Conservation (phyloP, 1,140 invertebrate genomes). For the Drosophila biarmipes region DNA sequence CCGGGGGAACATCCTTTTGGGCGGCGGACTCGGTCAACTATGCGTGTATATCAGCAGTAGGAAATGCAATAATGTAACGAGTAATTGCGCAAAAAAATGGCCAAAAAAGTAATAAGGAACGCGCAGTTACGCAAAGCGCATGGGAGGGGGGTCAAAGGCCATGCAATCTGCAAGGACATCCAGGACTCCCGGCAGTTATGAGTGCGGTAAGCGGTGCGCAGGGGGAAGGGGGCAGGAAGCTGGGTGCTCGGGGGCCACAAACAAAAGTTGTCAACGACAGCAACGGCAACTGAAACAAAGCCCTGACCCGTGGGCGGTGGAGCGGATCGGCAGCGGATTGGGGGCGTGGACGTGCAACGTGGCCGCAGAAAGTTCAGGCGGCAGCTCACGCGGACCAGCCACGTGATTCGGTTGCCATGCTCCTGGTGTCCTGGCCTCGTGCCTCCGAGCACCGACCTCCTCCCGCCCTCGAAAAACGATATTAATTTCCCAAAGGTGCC, state of each 20-base stretch:
- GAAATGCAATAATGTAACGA: conserved; percentile 82
- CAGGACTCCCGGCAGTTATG: conserved; percentile 54
- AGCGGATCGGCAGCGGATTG: conserved; percentile 6
- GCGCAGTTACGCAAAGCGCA: conserved; percentile 60
- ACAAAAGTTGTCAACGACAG: conserved; percentile 81
- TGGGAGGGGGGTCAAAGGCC: conserved; percentile 39
- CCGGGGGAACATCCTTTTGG: conserved; percentile 16
- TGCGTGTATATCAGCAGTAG: conserved; percentile 75
- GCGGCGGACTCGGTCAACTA: conserved; percentile 50
- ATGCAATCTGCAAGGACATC: conserved; percentile 67
- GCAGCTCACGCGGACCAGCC: conserved; percentile 68
- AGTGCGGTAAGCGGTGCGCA: conserved; percentile 26
- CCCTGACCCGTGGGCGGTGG: conserved; percentile 26
- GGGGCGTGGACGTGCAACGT: conserved; percentile 65
- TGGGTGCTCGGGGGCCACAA: too few species aligned
- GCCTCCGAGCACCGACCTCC: conserved; percentile 58
- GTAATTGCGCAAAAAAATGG: conserved; percentile 74
- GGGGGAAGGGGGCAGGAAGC: neutral
- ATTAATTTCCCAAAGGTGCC: conserved; percentile 84
- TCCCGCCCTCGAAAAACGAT: conserved; percentile 59
- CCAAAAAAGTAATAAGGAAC: conserved; percentile 66
- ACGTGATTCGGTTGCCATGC: conserved; percentile 52
- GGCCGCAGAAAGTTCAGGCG: conserved; percentile 69
- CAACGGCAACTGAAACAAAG: conserved; percentile 63
- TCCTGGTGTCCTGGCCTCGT: conserved; percentile 39